These are phyloP conservation scores for Trilocha varians DNA, from an alignment of 2,888 invertebrate genomes.

Conservation along the genomic window DNA sequence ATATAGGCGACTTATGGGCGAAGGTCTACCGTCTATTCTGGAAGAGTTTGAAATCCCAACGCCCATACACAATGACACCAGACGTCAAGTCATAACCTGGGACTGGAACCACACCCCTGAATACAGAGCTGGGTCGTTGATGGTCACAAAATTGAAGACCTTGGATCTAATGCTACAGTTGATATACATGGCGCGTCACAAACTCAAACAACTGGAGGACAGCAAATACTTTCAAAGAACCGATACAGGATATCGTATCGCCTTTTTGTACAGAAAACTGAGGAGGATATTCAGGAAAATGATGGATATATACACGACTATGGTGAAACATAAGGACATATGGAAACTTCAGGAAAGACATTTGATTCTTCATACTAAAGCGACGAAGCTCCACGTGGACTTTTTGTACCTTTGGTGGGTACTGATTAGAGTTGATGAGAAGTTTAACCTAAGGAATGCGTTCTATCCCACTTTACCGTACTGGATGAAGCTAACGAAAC, in stretches of 20 bases:
- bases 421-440: constrained; percentile 22
- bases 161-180: constrained; percentile 27
- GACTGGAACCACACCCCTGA: not conserved
- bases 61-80: constrained; percentile 3
- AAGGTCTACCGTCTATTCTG: not conserved
- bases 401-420: constrained; percentile 32
- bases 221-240: constrained; percentile 19
- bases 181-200: constrained; percentile 32
- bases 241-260: constrained; percentile 29
- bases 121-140: not conserved
- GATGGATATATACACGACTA: constrained; percentile 14
- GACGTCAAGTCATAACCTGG: constrained; percentile 8
- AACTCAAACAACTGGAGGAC: constrained; percentile 19
- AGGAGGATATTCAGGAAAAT: constrained; percentile 16
- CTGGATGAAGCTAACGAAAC: constrained; percentile 8
- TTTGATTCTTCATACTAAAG: constrained; percentile 19
- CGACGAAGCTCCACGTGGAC: constrained; percentile 24
- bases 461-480: not conserved
- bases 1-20: not conserved
- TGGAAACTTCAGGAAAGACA: constrained; percentile 2
- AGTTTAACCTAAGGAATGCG: constrained; percentile 2
- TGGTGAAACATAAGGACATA: constrained; percentile 4
- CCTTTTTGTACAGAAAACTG: constrained; percentile 21
- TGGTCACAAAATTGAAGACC: constrained; percentile 12
- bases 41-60: not conserved